phyloP scores from a whole-genome alignment of 2,797 vertebrate genomes.

The Melopsittacus undulatus region DNA sequence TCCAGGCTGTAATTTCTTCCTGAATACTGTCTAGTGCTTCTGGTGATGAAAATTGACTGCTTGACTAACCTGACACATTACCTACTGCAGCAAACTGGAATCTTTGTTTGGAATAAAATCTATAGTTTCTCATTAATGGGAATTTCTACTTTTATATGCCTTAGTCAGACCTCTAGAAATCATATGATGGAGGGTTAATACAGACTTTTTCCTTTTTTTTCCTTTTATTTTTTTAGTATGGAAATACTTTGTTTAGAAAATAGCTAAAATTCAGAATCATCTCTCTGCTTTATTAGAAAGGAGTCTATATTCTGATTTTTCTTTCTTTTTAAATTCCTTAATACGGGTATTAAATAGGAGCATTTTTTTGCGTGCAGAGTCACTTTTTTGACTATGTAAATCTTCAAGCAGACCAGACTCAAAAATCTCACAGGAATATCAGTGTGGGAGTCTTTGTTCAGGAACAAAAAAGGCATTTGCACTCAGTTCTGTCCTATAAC shows the following conservation, averaged over 20 bases:
- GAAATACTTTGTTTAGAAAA: not conserved
- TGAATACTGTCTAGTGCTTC: not conserved
- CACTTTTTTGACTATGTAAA: not conserved
- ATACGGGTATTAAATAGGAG: not conserved
- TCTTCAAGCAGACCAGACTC: not conserved
- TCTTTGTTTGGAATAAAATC: not conserved
- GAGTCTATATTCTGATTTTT: not conserved
- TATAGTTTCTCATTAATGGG: not conserved
- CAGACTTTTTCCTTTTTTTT: not conserved
- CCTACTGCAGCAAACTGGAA: not conserved
- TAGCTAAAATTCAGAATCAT: not conserved
- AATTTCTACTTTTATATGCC: not conserved
- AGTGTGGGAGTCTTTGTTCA: not conserved
- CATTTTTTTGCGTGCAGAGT: not conserved
- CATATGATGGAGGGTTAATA: not conserved
- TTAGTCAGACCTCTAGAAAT: not conserved
- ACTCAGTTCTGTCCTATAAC: not conserved
- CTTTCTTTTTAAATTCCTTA: not conserved
- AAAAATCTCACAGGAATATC: not conserved
- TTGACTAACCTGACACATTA: not conserved
- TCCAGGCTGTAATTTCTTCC: not conserved
- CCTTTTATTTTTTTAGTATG: not conserved
- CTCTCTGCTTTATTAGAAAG: not conserved
- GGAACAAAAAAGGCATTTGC: not conserved
- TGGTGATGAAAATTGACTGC: not conserved